Percentiles rank a stretch among this genome's conserved stretches.
Conservation (phyloP, 2,888 invertebrate species). For the Caenorhabditis macrosperma region DNA sequence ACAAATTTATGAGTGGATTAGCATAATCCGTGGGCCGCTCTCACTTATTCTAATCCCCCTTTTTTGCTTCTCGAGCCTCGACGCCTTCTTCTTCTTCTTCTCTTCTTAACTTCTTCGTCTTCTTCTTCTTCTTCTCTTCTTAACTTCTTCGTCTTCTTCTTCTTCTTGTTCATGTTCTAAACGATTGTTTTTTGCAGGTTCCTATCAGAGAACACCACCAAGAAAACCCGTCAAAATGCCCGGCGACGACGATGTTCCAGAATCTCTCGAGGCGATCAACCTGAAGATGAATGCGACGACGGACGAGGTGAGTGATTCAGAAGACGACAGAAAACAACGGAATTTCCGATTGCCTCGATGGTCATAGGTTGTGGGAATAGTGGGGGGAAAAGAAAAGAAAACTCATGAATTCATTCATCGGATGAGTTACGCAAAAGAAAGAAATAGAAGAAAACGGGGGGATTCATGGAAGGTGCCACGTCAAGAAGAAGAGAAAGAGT, state of each 20-base stretch:
- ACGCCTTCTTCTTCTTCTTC: conserved; percentile 8
- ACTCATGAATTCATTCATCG: conserved; percentile 13
- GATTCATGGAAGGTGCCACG: neutral
- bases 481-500: too few species aligned
- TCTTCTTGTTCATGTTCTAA: neutral
- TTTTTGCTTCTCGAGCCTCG: conserved; percentile 12
- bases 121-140: neutral
- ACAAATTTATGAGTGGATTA: conserved; percentile 49
- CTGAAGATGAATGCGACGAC: conserved; percentile 79
- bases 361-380: conserved; percentile 30
- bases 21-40: conserved; percentile 45
- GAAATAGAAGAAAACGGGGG: too few species aligned
- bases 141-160: conserved; percentile 5
- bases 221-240: conserved; percentile 43
- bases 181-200: conserved; percentile 18
- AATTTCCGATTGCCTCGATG: conserved; percentile 44
- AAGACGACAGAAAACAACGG: conserved; percentile 9
- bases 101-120: conserved; percentile 13
- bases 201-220: conserved; percentile 6
- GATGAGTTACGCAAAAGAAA: conserved; percentile 4
- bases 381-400: conserved; percentile 2
- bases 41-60: conserved; percentile 38
- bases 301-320: conserved; percentile 75
- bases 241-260: conserved; percentile 74
- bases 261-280: conserved; percentile 79